A percentile compares a stretch with the other conserved stretches of the same genome.
phyloP scores from a whole-genome alignment of 2,113 vertebrate genomes.

The Ia io region DNA sequence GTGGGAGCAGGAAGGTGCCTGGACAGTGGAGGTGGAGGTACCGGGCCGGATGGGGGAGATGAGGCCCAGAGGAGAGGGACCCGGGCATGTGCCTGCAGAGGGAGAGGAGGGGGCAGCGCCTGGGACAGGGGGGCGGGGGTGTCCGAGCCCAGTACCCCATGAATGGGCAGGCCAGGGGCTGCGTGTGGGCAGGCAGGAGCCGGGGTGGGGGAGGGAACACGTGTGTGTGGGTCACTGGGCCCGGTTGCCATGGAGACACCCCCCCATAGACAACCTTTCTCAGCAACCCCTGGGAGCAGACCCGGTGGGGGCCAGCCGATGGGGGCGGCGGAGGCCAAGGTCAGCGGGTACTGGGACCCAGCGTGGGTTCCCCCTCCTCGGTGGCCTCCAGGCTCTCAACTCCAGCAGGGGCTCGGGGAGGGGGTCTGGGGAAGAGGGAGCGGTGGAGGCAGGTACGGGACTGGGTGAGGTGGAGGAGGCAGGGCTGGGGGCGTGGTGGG shows the following conservation, averaged over 20 bases:
- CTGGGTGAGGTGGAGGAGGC: background rate
- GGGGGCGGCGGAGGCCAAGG: conserved; percentile 60
- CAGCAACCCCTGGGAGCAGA: background rate
- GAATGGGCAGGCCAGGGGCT: background rate
- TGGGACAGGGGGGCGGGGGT: background rate
- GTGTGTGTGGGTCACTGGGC: conserved; percentile 49
- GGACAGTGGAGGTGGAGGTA: background rate
- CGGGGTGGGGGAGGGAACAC: conserved; percentile 6
- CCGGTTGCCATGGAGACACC: conserved; percentile 68
- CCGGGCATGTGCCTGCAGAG: background rate
- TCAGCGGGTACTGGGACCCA: conserved; percentile 43
- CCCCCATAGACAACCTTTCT: conserved; percentile 47
- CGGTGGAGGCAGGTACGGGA: background rate
- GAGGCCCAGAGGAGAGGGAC: background rate
- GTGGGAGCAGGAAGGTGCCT: background rate
- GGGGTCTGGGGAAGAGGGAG: background rate
- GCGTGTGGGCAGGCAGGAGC: conserved; percentile 31
- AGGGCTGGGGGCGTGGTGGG: background rate
- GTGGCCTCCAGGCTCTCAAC: background rate
- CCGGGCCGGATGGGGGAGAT: background rate
- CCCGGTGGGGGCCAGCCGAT: background rate
- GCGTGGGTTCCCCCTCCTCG: background rate
- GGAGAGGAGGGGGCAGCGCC: background rate
- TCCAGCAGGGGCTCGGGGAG: background rate
- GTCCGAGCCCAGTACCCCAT: background rate